These are phyloP conservation scores for Callopanchax toddi DNA, from an alignment of 2,113 vertebrate genomes.

Conservation along the genomic window DNA sequence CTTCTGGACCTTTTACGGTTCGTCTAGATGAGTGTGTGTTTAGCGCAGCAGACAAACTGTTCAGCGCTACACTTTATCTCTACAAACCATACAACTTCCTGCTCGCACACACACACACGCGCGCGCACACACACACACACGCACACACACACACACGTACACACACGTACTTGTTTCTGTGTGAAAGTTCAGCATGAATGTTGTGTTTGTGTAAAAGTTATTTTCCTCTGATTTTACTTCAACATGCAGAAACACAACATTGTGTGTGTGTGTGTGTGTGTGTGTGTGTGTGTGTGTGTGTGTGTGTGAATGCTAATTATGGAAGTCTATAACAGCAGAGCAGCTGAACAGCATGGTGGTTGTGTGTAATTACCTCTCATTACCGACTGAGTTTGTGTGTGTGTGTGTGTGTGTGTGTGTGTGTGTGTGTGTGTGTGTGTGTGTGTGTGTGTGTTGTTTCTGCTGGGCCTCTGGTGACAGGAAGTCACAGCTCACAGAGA, in stretches of 20 bases:
- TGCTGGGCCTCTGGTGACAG: constrained; percentile 38
- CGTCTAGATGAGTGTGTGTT: neutral
- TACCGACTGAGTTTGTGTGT: constrained; percentile 26
- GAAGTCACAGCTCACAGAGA: constrained; percentile 57
- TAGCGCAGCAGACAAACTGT: constrained; percentile 38
- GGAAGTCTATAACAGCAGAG: constrained; percentile 51
- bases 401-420: constrained; percentile 31
- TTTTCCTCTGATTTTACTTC: constrained; percentile 9
- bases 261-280: too few relatives aligned
- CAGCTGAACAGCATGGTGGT: constrained; percentile 50
- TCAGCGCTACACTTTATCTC: constrained; percentile 46
- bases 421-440: constrained; percentile 33
- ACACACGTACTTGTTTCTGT: neutral
- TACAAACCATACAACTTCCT: constrained; percentile 63
- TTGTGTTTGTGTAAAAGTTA: constrained; percentile 21
- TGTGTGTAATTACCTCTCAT: constrained; percentile 63
- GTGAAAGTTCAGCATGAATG: neutral
- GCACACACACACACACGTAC: neutral
- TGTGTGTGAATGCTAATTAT: too few relatives aligned
- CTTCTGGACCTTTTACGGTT: constrained; percentile 42
- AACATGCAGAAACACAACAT: neutral
- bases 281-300: too few relatives aligned
- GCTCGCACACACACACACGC: constrained; percentile 10
- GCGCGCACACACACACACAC: neutral
- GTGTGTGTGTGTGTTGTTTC: constrained; percentile 29